Base-by-base conservation (phyloP, 2,113 vertebrate genomes). In the Pteronura brasiliensis region DNA sequence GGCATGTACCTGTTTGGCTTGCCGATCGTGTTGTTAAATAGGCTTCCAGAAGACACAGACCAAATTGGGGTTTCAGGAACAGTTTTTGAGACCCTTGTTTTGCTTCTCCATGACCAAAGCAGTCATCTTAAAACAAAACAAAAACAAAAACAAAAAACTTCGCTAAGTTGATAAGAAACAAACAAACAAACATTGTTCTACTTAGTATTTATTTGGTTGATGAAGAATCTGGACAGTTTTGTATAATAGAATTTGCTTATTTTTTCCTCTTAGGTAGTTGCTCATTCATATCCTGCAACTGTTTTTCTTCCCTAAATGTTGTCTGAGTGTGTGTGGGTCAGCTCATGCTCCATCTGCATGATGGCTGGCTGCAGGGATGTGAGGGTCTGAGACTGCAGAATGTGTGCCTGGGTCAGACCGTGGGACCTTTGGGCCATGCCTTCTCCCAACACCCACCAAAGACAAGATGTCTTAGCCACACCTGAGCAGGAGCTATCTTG, bases 371-470 rank as follows among this genome's bases (percentile, higher is more conserved):
- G 15, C 2, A 55, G 57, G 27, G 55, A 5, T 8, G 14, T 36
- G 63, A 52, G n/a, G 61, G 21, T 29, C 61, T 52, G 71, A 20
- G 71, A 7, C 2, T 71, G 25, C 7, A 20, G 15, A 36, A 20
- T 3, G 0, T 18, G 25, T 34, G 2, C 39, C 29, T 34, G 31
- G 17, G 1, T 39, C 21, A 36, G 67, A 34, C 0, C 0, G 1
- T 6, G 39, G 36, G 39, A 47, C 4, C 20, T 67, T 31, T 11
- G 2, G 7, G 29, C 23, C 25, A 0, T 42, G 47, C 13, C 29
- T 71, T 72, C 81, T 90, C 57, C 63, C n/a, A 20, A 20, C 10
- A 7, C 5, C 44, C 42, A 47, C 44, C 36, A 25, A 8, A 47
- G 65, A 31, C 15, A 52, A 20, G 72, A 14, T 36, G 61, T 63